Conservation (phyloP, 2,888 invertebrate genomes). For the Entomobrya multifasciata region DNA sequence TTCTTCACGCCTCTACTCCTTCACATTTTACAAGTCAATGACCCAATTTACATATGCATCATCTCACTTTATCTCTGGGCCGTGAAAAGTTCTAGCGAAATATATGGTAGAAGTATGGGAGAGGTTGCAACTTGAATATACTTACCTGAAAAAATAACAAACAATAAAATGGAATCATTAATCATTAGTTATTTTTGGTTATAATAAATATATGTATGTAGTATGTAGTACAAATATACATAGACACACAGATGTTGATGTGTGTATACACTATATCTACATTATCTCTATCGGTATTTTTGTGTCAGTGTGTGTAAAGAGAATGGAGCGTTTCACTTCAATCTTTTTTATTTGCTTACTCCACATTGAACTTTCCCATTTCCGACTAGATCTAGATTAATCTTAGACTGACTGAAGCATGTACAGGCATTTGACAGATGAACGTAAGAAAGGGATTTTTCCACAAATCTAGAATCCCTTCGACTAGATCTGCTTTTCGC, state of each 20-base stretch:
- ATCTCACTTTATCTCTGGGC: background rate
- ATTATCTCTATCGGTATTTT: background rate
- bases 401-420: background rate
- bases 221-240: background rate
- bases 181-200: constrained; percentile 35
- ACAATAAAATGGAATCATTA: constrained; percentile 31
- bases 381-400: constrained; percentile 40
- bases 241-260: background rate
- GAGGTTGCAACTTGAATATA: background rate
- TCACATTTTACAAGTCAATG: constrained; percentile 17
- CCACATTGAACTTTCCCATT: constrained; percentile 37
- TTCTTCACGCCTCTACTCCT: background rate
- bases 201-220: background rate
- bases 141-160: constrained; percentile 38
- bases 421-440: constrained; percentile 14
- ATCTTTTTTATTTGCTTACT: constrained; percentile 36
- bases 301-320: background rate
- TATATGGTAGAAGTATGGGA: background rate
- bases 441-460: constrained; percentile 28
- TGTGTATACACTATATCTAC: background rate
- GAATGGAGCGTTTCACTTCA: constrained; percentile 18
- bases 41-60: constrained; percentile 5
- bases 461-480: background rate
- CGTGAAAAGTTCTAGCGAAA: background rate
- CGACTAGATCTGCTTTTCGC: no score